phyloP scores from a whole-genome alignment of 2,113 vertebrate genomes.

The Pelvicachromis taeniatus region DNA sequence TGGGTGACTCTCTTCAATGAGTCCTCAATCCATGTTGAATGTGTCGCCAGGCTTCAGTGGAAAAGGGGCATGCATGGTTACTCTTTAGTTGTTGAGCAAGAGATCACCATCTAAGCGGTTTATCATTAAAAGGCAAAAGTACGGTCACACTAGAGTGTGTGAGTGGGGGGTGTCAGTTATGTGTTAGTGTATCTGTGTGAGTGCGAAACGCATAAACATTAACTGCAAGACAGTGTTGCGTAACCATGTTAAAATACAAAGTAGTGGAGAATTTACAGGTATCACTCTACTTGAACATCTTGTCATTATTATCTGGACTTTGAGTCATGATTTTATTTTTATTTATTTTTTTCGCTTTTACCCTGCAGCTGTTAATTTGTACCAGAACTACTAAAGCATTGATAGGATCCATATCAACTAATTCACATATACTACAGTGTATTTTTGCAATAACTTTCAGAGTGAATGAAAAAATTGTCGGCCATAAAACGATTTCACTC shows the following conservation, averaged over 20 bases:
- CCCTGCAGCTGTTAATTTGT: background rate
- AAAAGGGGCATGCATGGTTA: constrained; percentile 9
- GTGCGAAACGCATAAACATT: constrained; percentile 32
- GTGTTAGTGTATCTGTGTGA: background rate
- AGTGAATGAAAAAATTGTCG: background rate
- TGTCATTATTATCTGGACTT: constrained; percentile 16
- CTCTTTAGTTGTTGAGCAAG: background rate
- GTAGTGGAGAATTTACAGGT: constrained; percentile 26
- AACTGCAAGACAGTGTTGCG: constrained; percentile 28
- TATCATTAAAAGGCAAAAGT: constrained; percentile 24
- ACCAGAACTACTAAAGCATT: background rate
- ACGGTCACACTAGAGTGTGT: background rate
- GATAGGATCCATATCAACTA: background rate
- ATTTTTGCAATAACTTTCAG: background rate
- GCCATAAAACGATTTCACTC: background rate
- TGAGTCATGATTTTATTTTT: background rate
- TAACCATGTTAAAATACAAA: constrained; percentile 16
- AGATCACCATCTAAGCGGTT: background rate
- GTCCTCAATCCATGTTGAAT: background rate
- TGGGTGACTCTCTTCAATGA: background rate
- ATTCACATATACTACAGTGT: background rate
- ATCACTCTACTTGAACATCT: background rate
- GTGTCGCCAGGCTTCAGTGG: background rate
- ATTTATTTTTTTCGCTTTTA: background rate
- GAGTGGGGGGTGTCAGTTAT: background rate